phyloP scores from a whole-genome alignment of 2,113 vertebrate species.

The Rhineura floridana region DNA sequence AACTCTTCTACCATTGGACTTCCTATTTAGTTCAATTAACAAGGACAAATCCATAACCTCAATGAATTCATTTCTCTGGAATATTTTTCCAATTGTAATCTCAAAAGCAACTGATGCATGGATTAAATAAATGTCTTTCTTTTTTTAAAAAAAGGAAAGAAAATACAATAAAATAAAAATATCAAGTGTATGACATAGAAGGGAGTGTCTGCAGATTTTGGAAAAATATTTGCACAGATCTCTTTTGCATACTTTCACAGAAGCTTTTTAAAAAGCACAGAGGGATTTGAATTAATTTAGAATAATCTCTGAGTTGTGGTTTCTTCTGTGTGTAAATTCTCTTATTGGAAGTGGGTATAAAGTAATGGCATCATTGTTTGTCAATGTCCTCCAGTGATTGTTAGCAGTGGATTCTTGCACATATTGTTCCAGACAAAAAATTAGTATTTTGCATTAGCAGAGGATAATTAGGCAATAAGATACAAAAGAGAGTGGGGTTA shows the following conservation, averaged over 20 bases:
- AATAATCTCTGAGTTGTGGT: constrained; percentile 51
- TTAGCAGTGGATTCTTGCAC: constrained; percentile 76
- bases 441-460: constrained; percentile 83
- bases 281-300: constrained; percentile 44
- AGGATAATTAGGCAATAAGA: constrained; percentile 86
- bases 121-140: background rate
- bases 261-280: constrained; percentile 22
- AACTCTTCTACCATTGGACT: background rate
- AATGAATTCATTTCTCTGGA: background rate
- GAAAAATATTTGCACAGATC: constrained; percentile 36
- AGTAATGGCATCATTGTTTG: constrained; percentile 68
- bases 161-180: background rate
- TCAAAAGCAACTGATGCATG: background rate
- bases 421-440: constrained; percentile 83
- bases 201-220: constrained; percentile 19
- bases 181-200: background rate
- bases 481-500: constrained; percentile 80
- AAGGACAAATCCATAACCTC: background rate
- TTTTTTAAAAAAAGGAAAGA: background rate
- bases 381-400: constrained; percentile 77
- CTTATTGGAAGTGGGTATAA: constrained; percentile 56
- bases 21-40: background rate
- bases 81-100: background rate
- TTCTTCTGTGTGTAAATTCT: constrained; percentile 58
- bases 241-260: constrained; percentile 28